Percentiles rank a stretch among this genome's conserved stretches.
These are phyloP conservation scores for Digitonthophagus gazella DNA, from an alignment of 2,888 invertebrate species.

Conservation along the genomic window DNA sequence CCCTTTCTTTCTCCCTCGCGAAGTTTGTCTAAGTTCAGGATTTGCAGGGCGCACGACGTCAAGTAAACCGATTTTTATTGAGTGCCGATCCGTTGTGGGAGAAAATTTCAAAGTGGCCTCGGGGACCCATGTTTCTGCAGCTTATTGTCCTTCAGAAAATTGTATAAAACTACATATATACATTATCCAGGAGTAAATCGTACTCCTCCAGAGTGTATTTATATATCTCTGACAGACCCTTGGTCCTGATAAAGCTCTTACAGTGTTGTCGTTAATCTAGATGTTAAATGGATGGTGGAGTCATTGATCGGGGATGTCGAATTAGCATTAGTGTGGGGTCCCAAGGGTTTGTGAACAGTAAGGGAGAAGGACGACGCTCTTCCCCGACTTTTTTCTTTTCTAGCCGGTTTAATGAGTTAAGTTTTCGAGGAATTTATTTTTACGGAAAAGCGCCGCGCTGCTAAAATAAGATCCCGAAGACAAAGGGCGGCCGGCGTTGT, in stretches of 20 bases:
- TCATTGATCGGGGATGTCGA: constrained; percentile 4
- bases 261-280: constrained; percentile 7
- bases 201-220: not conserved
- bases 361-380: not conserved
- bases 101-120: not conserved
- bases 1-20: not conserved
- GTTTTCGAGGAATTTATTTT: not conserved
- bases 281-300: constrained; percentile 10
- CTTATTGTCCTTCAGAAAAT: not conserved
- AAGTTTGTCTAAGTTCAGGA: not conserved
- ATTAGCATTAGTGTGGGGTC: constrained; percentile 13
- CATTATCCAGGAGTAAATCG: too few species aligned
- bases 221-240: not conserved
- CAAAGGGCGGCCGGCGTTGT: not conserved
- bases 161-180: not conserved
- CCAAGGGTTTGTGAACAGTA: not conserved
- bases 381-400: not conserved
- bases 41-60: not conserved
- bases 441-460: not conserved
- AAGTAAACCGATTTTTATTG: not conserved
- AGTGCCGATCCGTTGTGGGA: not conserved
- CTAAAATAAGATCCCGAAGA: not conserved
- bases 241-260: not conserved
- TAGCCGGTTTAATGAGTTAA: not conserved
- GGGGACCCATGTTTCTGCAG: not conserved